Evolutionary conservation across 2,113 vertebrate species (phyloP), one percentile per base, ranked within the genome.

Genomic region (Passerina amoena): DNA sequence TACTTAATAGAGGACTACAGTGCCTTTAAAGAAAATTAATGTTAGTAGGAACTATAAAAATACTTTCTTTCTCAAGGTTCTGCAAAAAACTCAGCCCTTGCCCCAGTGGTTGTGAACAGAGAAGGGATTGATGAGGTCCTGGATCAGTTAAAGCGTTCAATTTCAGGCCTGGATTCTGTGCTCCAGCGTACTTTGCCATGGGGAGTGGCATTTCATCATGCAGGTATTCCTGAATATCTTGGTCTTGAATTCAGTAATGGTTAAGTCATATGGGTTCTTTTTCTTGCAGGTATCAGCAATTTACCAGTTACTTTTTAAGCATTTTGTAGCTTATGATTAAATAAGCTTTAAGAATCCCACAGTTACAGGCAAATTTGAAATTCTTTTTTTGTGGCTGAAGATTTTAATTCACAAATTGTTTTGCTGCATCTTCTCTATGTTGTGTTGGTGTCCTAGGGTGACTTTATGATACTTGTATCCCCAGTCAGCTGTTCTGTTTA

Each of bases 141-240:
- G 56, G 98, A 98, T 79, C 99, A 99, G 84, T 94, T 99, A 76
- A 99, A 98, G 93, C 98, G 96, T 50, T 99, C 98, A 3, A 96
- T 99, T 27, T 98, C 99, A 31, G 99, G 99, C 47, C 94, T 99
- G 54, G 99, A 99, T 87, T 97, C 98, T 42, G 98, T 99, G 47
- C 98, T 99, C 33, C 98, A 98, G 57, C 98, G 98, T 63, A 98
- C 99, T 42, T 98, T 99, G 72, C 99, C 98, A 0, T 99, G 98
- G 98, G 99, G 99, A 27, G 99, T 99, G 79, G 99, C 98, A 31
- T 99, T 99, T 97, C 99, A 99, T 95, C 99, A 99, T 82, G 99
- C 99, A 95, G 99, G 99, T 99, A 99, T 73, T 84, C 37, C 37
- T n/a, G 69, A 82, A 7, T 45, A 33, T 37, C 42, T 80, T 51